Percentiles rank a stretch among this genome's conserved stretches.
These are phyloP conservation scores for Eledona agricola DNA, from an alignment of 2,888 invertebrate species.

Conservation along the genomic window DNA sequence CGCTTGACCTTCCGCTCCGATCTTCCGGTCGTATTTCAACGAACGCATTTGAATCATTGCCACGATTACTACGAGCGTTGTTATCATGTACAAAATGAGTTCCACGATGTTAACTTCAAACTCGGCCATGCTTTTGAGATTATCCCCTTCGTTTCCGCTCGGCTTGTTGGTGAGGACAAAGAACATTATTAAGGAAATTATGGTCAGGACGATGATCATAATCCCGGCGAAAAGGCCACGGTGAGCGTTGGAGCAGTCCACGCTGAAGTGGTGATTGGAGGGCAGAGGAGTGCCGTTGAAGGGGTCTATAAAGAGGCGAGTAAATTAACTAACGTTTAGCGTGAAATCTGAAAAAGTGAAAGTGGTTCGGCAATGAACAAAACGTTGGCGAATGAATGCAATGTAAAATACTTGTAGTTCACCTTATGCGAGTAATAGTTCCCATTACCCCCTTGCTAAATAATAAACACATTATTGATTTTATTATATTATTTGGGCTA, in stretches of 20 bases:
- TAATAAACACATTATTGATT: too few species aligned
- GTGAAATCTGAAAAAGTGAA: too few species aligned
- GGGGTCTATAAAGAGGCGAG: too few species aligned
- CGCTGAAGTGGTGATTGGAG: conserved; percentile 82
- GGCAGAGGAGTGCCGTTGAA: conserved; percentile 62
- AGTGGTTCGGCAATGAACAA: too few species aligned
- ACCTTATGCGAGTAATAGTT: too few species aligned
- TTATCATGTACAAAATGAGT: conserved; percentile 83
- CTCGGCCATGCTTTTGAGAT: conserved; percentile 71
- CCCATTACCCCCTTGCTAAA: too few species aligned
- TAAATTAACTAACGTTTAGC: too few species aligned
- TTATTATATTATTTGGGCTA: too few species aligned
- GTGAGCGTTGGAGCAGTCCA: conserved; percentile 91
- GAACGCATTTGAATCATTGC: conserved; percentile 90
- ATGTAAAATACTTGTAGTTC: too few species aligned
- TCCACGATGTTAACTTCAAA: conserved; percentile 92
- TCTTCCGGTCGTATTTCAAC: conserved; percentile 79
- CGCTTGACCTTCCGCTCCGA: conserved; percentile 42
- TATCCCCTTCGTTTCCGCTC: conserved; percentile 46
- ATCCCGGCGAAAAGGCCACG: conserved; percentile 87
- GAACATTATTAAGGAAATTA: conserved; percentile 73
- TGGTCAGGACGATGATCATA: conserved; percentile 82
- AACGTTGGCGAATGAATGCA: too few species aligned
- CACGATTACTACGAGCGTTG: conserved; percentile 84
- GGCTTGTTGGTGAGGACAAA: conserved; percentile 48